These are phyloP conservation scores for Parasteatoda lunata DNA, from an alignment of 2,888 invertebrate species.

Conservation along the genomic window DNA sequence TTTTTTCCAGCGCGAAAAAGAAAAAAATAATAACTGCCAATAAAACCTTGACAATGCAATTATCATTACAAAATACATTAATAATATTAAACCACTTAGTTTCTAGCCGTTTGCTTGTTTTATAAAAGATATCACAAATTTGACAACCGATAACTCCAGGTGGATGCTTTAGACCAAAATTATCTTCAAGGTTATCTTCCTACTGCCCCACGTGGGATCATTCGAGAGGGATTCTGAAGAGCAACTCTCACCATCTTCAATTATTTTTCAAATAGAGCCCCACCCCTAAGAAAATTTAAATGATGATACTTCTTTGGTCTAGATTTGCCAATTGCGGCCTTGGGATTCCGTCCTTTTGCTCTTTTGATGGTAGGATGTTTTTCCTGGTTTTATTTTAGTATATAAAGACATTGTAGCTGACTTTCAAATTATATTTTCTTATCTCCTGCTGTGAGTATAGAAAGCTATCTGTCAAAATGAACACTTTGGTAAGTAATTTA, in stretches of 20 bases:
- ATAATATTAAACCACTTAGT: too few species aligned
- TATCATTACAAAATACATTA: too few species aligned
- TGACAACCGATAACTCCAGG: too few species aligned
- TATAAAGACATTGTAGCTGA: conserved; percentile 7
- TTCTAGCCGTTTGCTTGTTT: too few species aligned
- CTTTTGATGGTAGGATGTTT: background rate
- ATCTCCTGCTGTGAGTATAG: conserved; percentile 46
- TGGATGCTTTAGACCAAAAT: too few species aligned
- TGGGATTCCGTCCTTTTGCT: background rate
- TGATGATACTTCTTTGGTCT: conserved; percentile 2
- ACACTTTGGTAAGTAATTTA: conserved; percentile 24
- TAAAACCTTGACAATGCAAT: too few species aligned
- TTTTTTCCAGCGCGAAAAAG: too few species aligned
- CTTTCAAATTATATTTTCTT: conserved; percentile 35
- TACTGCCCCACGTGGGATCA: background rate
- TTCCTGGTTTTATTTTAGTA: conserved; percentile 16
- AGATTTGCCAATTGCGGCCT: background rate
- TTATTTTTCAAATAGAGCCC: background rate
- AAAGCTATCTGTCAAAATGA: conserved; percentile 42
- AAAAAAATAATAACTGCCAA: too few species aligned
- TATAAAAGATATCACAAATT: too few species aligned
- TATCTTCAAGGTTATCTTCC: conserved; percentile 2
- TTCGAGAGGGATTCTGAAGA: background rate
- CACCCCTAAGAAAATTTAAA: background rate
- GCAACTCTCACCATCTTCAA: background rate